Base-by-base conservation (phyloP, 2,888 invertebrate genomes). In the Melieria picta region DNA sequence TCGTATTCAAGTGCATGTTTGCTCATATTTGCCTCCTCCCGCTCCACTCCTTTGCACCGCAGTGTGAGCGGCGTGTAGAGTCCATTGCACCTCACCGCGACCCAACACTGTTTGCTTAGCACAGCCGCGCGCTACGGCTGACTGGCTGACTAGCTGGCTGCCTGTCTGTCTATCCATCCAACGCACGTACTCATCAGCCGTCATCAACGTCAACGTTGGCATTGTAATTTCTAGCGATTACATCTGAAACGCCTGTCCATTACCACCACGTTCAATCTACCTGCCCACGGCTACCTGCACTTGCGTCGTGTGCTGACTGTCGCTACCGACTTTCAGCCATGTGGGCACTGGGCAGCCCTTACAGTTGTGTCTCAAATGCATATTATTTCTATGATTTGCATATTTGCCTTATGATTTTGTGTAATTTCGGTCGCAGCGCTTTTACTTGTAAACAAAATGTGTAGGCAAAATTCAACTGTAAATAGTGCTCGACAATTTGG, bases 141-240 rank as follows among this genome's bases (percentile, higher is more conserved):
- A 30, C 30, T 30, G 30, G 30, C 30, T 30, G 30, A 30, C 30
- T 30, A 30, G 3, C 30, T 30, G 30, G 30, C 30, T 30, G 30
- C 30, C 30, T 30, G 30, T 30, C 30, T 30, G 30, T 30, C 30
- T 30, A 2, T 30, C 30, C 30, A 30, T 30, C 30, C 30, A 30
- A 30, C 30, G 30, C 30, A 30, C 30, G 30, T 30, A 30, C 13
- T 16, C 55, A 55, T 65, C 56, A 56, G 10, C 46, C 46, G 16
- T 67, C 67, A 61, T 61, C 67, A 61, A 67, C 67, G 52, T 67
- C 67, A 61, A n/a, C 56, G 62, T 47, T 55, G 56, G 52, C 42
- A 56, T 66, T 58, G 57, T 62, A 65, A 72, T 72, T 72, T 69
- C 61, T 48, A 47, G 65, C 72, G 72, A 69, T 72, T 72, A 72